phyloP scores from a whole-genome alignment of 2,113 vertebrate species.

The Pygoscelis antarcticus region DNA sequence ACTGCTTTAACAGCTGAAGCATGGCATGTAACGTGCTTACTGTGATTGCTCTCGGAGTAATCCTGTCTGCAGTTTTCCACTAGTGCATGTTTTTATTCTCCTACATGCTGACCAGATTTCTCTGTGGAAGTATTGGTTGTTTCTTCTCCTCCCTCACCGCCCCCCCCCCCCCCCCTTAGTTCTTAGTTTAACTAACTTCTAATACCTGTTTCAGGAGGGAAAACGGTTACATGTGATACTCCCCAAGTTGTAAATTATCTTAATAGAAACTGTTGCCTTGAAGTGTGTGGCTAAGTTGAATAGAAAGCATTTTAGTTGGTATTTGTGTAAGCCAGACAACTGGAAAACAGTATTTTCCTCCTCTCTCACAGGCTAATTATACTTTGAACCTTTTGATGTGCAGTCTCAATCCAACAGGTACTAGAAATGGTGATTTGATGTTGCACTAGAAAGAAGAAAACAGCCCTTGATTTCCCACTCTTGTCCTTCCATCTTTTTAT shows the following conservation, averaged over 20 bases:
- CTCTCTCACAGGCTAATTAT: neutral
- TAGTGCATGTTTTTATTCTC: neutral
- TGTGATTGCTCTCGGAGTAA: neutral
- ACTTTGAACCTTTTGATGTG: neutral
- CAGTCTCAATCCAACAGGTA: neutral
- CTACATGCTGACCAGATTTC: neutral
- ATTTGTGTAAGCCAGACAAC: neutral
- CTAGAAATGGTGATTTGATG: neutral
- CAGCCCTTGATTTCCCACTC: neutral
- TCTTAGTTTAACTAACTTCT: neutral
- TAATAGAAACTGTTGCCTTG: neutral
- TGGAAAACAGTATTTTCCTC: neutral
- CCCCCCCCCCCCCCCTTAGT: too few species aligned
- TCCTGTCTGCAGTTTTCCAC: neutral
- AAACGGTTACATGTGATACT: neutral
- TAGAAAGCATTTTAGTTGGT: neutral
- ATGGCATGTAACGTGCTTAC: fast-evolving
- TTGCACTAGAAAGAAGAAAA: neutral
- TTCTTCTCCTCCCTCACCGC: too few species aligned
- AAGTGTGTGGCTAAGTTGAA: neutral
- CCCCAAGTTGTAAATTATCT: neutral
- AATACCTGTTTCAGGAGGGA: neutral
- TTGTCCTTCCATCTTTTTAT: neutral
- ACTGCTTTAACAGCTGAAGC: neutral
- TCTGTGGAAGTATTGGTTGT: neutral